Percentiles rank a stretch among this genome's conserved stretches.
These are phyloP conservation scores for Aleiodes sp. DNA, from an alignment of 1,140 invertebrate genomes.

Conservation along the genomic window DNA sequence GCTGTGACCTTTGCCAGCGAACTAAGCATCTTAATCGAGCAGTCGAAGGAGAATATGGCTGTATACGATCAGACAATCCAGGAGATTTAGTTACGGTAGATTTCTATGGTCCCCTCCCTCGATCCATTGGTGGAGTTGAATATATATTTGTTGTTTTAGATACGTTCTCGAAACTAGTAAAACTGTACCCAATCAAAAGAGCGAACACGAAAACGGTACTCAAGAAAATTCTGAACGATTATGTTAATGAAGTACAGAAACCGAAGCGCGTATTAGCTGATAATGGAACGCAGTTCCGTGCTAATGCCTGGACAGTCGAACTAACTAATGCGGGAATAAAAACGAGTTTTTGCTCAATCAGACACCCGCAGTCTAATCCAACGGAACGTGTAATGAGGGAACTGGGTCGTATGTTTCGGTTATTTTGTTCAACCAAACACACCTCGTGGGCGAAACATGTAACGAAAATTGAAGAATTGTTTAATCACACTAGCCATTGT, in stretches of 20 bases:
- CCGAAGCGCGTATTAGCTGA: slow-evolving; percentile 24
- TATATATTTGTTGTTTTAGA: slow-evolving; percentile 38
- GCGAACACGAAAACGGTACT: slow-evolving; percentile 16
- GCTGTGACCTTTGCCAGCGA: slow-evolving; percentile 36
- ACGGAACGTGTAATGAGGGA: slow-evolving; percentile 30
- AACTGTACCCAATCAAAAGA: slow-evolving; percentile 26
- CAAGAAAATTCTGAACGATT: slow-evolving; percentile 25
- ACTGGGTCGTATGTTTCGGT: slow-evolving; percentile 28
- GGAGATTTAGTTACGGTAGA: too few species aligned
- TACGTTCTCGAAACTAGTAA: slow-evolving; percentile 36
- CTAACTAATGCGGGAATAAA: slow-evolving; percentile 14
- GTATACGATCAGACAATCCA: background rate
- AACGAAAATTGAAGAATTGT: background rate
- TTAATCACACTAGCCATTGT: slow-evolving; percentile 28
- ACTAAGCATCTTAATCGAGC: slow-evolving; percentile 29
- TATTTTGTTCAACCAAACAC: slow-evolving; percentile 23
- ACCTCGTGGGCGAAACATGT: slow-evolving; percentile 27
- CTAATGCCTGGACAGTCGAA: slow-evolving; percentile 3
- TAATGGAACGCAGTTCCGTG: slow-evolving; percentile 31
- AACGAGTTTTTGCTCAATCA: slow-evolving; percentile 14
- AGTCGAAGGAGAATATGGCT: slow-evolving; percentile 23
- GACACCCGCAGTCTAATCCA: slow-evolving; percentile 27
- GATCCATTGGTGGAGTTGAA: slow-evolving; percentile 27
- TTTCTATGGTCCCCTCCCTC: slow-evolving; percentile 39
- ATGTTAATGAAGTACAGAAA: slow-evolving; percentile 22